These are phyloP conservation scores for Morelia viridis DNA, from an alignment of 2,797 vertebrate species.

Conservation along the genomic window DNA sequence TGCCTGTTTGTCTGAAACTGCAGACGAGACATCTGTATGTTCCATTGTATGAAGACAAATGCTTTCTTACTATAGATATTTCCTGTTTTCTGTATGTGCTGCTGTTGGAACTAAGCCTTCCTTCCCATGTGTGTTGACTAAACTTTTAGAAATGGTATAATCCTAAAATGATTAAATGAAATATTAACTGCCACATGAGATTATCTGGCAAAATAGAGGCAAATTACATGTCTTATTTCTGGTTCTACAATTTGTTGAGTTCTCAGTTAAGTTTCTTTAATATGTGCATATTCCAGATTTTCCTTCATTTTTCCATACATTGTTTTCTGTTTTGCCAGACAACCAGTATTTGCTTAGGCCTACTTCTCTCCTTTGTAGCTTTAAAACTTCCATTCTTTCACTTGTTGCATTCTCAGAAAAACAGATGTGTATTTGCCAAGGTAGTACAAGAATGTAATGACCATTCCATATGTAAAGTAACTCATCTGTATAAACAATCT, in stretches of 20 bases:
- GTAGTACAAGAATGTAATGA: background rate
- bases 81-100: constrained; percentile 72
- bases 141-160: constrained; percentile 36
- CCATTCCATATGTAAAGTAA: background rate
- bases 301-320: background rate
- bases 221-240: background rate
- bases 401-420: background rate
- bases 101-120: constrained; percentile 69
- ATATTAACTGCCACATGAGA: background rate
- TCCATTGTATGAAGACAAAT: constrained; percentile 71
- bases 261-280: background rate
- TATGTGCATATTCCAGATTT: background rate
- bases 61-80: constrained; percentile 71
- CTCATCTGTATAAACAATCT: background rate
- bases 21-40: constrained; percentile 74
- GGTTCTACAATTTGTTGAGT: background rate
- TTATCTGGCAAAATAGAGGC: background rate
- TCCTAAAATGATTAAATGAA: constrained; percentile 54
- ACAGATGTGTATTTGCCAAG: background rate
- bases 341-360: background rate
- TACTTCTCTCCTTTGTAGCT: background rate
- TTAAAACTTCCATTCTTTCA: background rate
- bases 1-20: constrained; percentile 67
- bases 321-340: background rate
- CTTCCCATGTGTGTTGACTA: constrained; percentile 63